Base-by-base conservation (phyloP, 1,140 invertebrate genomes). In the Bombus superbus region DNA sequence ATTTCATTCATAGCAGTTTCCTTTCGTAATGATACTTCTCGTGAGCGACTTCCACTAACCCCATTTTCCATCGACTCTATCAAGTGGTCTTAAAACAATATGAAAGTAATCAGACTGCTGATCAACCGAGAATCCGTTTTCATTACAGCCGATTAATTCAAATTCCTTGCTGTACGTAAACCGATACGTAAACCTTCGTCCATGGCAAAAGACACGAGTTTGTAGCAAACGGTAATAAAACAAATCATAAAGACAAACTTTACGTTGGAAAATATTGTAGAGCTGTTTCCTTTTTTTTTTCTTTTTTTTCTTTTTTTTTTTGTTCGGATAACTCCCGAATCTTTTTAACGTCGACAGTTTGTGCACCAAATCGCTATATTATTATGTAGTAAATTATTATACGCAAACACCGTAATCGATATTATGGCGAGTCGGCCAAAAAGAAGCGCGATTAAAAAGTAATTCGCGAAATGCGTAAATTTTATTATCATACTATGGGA, bases 1-100 rank as follows among this genome's bases (percentile, higher is more conserved):
- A 78, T 83, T 83, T 77, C 82, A 71, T 83, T 78, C 73, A 53
- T 22, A 25, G 13, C 47, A 59, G 32, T n/a, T 77, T 40, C 66
- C 73, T 76, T 76, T 83, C 81, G 72, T 57, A 83, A 83, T 35
- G 35, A n/a, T 35, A 40, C 15, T 42, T 77, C 47, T 83, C 15
- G 73, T 47, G 44, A 66, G 13, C 32, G 32, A 71, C 69, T 71
- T 42, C 25, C 38, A 57, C 47, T 75, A 53, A 53, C 47, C 32
- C 47, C 47, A 15, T 53, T 75, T 75, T 75, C 44, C 73, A 35
- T 18, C 28, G 15, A 40, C 35, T 73, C 35, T n/a, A 32, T 40
- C 13, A n/a, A 13, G 15, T 11, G 35, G 22, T 57, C 32, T 57
- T 25, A 25, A 75, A 32, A 57, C 73, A 75, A 75, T 75, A 57